Percentiles rank a stretch among this genome's conserved stretches.
phyloP scores from a whole-genome alignment of 2,113 vertebrate genomes.

The Chelonoidis abingdonii region DNA sequence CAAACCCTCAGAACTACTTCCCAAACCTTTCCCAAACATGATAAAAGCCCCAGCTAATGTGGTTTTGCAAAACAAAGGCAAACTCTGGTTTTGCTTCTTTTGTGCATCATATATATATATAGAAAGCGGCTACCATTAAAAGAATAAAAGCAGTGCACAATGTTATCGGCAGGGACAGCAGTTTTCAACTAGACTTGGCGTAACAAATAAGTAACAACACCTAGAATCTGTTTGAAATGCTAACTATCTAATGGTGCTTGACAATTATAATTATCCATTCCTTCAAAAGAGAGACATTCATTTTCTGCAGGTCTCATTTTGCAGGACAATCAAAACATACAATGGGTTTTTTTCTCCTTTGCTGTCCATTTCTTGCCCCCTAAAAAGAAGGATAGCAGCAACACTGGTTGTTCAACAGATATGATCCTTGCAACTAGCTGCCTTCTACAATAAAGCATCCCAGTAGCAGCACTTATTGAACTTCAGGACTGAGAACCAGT shows the following conservation, averaged over 20 bases:
- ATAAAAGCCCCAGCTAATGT: fast-evolving
- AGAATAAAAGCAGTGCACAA: neutral
- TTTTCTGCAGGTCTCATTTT: neutral
- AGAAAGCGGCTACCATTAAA: neutral
- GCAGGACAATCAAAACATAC: fast-evolving
- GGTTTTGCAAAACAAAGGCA: neutral
- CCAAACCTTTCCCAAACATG: fast-evolving
- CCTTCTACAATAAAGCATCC: neutral
- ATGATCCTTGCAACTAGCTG: neutral
- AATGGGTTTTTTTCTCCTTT: fast-evolving
- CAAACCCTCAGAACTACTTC: neutral
- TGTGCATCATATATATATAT: fast-evolving
- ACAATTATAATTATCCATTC: neutral
- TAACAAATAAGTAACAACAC: neutral
- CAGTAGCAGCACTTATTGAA: neutral
- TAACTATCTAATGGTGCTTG: neutral
- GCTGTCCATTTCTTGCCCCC: neutral
- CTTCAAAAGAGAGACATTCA: neutral
- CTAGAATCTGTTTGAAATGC: no score
- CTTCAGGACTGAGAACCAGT: neutral
- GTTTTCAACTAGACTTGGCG: neutral
- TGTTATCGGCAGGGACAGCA: neutral
- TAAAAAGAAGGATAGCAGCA: neutral
- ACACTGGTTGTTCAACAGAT: neutral
- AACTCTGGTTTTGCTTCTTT: fast-evolving